These are phyloP conservation scores for Phataginus tetradactyla DNA, from an alignment of 2,797 vertebrate species.

Conservation along the genomic window DNA sequence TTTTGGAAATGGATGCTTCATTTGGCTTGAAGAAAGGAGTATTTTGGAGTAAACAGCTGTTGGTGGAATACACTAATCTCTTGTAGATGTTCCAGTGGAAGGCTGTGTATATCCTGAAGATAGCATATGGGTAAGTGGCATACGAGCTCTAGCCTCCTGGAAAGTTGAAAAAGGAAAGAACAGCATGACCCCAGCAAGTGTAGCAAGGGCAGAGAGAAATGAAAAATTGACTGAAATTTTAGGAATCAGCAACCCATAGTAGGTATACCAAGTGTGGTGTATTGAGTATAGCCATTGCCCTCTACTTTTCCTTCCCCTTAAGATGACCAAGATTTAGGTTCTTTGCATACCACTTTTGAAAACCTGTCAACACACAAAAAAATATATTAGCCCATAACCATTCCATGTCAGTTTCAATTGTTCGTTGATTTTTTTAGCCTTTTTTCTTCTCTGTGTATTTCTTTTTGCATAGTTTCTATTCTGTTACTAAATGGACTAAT, in stretches of 20 bases:
- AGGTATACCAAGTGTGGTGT: background rate
- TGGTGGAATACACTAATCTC: background rate
- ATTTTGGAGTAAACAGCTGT: slow-evolving; percentile 5
- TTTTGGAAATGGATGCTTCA: slow-evolving; percentile 42
- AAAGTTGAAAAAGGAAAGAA: background rate
- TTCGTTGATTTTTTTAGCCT: background rate
- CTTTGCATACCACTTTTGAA: background rate
- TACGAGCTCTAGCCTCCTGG: background rate
- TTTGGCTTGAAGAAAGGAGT: background rate
- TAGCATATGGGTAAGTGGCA: background rate
- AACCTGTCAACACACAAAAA: background rate
- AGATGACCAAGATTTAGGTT: background rate
- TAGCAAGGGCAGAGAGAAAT: background rate
- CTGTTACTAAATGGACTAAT: background rate
- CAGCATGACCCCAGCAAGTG: background rate
- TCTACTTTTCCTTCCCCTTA: background rate
- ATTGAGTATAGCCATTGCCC: background rate
- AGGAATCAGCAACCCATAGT: background rate
- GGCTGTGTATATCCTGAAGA: background rate
- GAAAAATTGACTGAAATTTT: background rate
- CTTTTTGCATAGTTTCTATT: background rate
- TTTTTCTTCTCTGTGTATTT: background rate
- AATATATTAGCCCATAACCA: background rate
- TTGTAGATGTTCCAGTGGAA: background rate
- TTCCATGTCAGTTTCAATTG: background rate